Base-by-base conservation (phyloP, 37 sponge, comb jelly and placozoan genomes). In the Diacarnus erythraeanus region DNA sequence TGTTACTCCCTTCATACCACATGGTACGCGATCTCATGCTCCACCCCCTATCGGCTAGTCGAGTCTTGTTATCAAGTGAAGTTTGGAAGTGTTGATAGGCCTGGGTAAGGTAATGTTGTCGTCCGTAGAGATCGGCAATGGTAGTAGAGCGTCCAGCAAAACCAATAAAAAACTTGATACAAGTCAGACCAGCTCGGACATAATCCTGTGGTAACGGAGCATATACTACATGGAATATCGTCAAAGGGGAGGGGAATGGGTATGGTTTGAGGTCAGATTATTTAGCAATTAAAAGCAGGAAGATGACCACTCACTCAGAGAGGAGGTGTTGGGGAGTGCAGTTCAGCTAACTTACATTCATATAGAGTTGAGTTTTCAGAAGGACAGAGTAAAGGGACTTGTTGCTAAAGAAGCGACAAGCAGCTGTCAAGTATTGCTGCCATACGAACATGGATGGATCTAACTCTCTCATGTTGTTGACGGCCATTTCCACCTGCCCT, bases 91-190 rank as follows among this genome's bases (percentile, higher is more conserved):
- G 89, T 34, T 61, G n/a, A 6, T 9, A 8, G n/a, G 95, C 95
- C n/a, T 58, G 69, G 38, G 67, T 18, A 20, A 94, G 79, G 71
- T 90, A 83, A 30, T 77, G 68, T 30, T 67, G 78, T 3, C 89
- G 80, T 2, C 47, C 27, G 38, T 63, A 74, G 56, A 94, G 91
- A 35, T 90, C 95, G 23, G 43, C 36, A 1, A 87, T 76, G 51
- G 81, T 84, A 15, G 84, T 89, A 0, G 64, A 21, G 0, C 75
- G 77, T 6, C 95, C 95, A 57, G 69, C 40, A 18, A 77, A 77
- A 23, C 95, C 95, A 63, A 86, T 88, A 67, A 80, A 94, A 83
- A 94, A 94, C 79, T 90, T 94, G 85, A 91, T 94, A 58, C 95
- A 90, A 0, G 95, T 94, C 83, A 90, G 69, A 39, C 83, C 88